These are phyloP conservation scores for Malthinus seriepunctatus DNA, from an alignment of 2,888 invertebrate genomes.

Conservation along the genomic window DNA sequence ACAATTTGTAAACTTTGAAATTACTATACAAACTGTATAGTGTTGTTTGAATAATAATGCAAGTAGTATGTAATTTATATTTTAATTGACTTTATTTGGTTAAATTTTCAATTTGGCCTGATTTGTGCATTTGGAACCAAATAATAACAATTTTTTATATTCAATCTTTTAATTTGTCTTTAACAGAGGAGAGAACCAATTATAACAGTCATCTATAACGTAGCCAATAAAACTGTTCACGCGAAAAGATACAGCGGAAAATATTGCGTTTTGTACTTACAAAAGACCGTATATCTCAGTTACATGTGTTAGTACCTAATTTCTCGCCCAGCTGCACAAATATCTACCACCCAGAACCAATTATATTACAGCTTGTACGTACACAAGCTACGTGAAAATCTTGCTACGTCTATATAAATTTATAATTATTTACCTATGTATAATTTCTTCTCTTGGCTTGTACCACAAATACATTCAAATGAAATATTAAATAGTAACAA, in stretches of 20 bases:
- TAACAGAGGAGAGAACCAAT: constrained; percentile 44
- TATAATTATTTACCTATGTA: too few relatives aligned
- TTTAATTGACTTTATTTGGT: background rate
- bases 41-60: too few relatives aligned
- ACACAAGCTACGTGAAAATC: constrained; percentile 31
- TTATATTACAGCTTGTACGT: constrained; percentile 40
- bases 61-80: too few relatives aligned
- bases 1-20: background rate
- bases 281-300: constrained; percentile 45
- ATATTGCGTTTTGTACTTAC: constrained; percentile 50
- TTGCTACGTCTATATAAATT: background rate
- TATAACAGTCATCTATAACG: constrained; percentile 48
- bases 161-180: constrained; percentile 28
- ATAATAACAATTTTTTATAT: constrained; percentile 13
- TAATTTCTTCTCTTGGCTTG: too few relatives aligned
- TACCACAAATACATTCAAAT: too few relatives aligned
- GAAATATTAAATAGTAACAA: too few relatives aligned
- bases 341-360: constrained; percentile 39
- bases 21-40: too few relatives aligned
- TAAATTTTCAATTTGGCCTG: background rate
- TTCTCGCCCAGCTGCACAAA: constrained; percentile 43
- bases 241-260: constrained; percentile 47
- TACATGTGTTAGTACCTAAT: constrained; percentile 46
- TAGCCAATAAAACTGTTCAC: constrained; percentile 47
- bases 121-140: background rate